Conservation (phyloP, 2,888 invertebrate species). For the Cheilosia impressa region DNA sequence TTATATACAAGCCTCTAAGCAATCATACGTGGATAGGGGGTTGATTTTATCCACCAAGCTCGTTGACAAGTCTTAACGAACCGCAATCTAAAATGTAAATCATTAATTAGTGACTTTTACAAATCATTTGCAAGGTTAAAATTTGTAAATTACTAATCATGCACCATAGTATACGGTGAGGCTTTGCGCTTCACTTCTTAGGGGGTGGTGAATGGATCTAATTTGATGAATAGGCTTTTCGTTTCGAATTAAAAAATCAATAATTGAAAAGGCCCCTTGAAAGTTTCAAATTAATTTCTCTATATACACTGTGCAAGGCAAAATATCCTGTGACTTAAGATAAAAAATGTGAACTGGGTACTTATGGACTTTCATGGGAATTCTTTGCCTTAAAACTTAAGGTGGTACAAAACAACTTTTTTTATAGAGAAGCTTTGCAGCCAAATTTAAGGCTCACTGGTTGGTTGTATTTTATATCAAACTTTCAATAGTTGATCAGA, state of each 20-base stretch:
- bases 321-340: no score
- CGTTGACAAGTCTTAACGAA: not conserved
- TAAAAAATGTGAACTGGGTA: no score
- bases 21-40: not conserved
- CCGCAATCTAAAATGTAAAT: slow-evolving; percentile 22
- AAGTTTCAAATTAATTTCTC: no score
- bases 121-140: slow-evolving; percentile 47
- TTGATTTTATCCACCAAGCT: not conserved
- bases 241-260: not conserved
- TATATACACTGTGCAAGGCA: no score
- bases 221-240: not conserved
- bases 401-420: no score
- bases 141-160: slow-evolving; percentile 42
- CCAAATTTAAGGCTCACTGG: no score
- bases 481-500: no score
- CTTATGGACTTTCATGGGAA: no score
- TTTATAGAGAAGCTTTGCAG: no score
- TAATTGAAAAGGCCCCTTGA: not conserved
- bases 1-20: not conserved
- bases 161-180: not conserved
- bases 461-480: no score
- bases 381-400: no score
- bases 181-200: slow-evolving; percentile 24
- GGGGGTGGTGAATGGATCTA: not conserved
- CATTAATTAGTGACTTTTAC: slow-evolving; percentile 40